A percentile compares a stretch with the other conserved stretches of the same genome.
Conservation (phyloP, 2,797 vertebrate species). For the Phalloptychus januarius region DNA sequence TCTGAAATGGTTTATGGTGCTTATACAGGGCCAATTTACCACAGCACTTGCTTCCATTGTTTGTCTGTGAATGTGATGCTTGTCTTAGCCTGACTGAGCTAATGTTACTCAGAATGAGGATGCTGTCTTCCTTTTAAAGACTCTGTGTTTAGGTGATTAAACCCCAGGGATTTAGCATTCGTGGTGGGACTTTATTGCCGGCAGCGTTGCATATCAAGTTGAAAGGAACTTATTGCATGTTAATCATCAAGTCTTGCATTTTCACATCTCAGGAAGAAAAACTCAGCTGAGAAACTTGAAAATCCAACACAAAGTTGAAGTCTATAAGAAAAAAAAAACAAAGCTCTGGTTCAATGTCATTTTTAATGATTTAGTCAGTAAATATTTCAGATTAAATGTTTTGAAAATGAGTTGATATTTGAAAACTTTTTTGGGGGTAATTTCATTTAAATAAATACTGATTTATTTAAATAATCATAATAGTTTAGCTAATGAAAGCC, state of each 20-base stretch:
- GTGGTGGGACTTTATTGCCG: constrained; percentile 70
- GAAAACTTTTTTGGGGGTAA: background rate
- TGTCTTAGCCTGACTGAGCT: constrained; percentile 80
- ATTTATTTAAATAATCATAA: background rate
- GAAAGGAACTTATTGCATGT: constrained; percentile 75
- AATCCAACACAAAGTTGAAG: constrained; percentile 11
- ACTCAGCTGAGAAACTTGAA: constrained; percentile 20
- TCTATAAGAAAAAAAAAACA: background rate
- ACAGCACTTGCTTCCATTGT: constrained; percentile 76
- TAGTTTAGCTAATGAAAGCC: background rate
- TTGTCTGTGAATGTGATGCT: constrained; percentile 76
- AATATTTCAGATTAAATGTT: background rate
- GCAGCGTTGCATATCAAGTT: constrained; percentile 74
- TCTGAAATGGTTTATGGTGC: constrained; percentile 79
- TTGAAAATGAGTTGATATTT: background rate
- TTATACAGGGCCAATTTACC: constrained; percentile 76
- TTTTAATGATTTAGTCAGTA: background rate
- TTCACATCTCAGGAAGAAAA: constrained; percentile 31
- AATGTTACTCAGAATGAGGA: constrained; percentile 76
- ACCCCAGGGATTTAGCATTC: constrained; percentile 73
- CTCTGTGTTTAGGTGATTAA: constrained; percentile 79
- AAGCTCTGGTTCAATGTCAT: background rate
- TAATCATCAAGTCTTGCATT: constrained; percentile 70
- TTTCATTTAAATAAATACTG: background rate
- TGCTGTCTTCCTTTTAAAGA: constrained; percentile 60